Conservation (phyloP, 2,797 vertebrate species). For the Miichthys miiuy region DNA sequence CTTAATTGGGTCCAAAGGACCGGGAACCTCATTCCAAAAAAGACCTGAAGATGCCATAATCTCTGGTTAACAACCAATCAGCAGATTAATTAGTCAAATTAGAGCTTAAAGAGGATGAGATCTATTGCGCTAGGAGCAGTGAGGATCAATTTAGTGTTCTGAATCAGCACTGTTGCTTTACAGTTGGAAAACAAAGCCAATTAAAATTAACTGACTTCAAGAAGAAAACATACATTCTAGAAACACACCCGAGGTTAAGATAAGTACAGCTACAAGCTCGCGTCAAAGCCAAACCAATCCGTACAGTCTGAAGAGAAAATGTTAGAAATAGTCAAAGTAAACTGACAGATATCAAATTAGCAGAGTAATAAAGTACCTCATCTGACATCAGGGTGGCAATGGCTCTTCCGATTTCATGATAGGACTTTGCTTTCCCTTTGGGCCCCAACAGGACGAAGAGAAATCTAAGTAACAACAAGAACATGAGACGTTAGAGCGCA, state of each 20-base stretch:
- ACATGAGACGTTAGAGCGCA: neutral
- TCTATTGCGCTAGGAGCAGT: neutral
- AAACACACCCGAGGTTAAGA: neutral
- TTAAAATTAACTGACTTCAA: neutral
- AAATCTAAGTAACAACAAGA: conserved; percentile 83
- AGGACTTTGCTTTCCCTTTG: conserved; percentile 98
- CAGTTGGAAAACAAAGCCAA: neutral
- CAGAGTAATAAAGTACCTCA: conserved; percentile 85
- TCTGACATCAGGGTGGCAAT: conserved; percentile 99
- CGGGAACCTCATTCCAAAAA: neutral
- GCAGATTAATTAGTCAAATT: conserved; percentile 10
- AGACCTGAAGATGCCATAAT: neutral
- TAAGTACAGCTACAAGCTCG: neutral
- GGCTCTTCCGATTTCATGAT: conserved; percentile 96
- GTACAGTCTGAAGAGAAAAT: neutral
- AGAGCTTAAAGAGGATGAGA: conserved; percentile 24
- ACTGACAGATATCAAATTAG: neutral
- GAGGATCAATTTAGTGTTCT: neutral
- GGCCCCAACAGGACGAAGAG: conserved; percentile 97
- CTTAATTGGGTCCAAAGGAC: neutral
- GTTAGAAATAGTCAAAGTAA: neutral
- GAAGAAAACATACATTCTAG: neutral
- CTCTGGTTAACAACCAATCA: conserved; percentile 5
- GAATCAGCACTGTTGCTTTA: neutral
- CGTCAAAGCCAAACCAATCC: neutral